phyloP scores from a whole-genome alignment of 1,140 invertebrate genomes.

The Acyrthosiphon pisum region DNA sequence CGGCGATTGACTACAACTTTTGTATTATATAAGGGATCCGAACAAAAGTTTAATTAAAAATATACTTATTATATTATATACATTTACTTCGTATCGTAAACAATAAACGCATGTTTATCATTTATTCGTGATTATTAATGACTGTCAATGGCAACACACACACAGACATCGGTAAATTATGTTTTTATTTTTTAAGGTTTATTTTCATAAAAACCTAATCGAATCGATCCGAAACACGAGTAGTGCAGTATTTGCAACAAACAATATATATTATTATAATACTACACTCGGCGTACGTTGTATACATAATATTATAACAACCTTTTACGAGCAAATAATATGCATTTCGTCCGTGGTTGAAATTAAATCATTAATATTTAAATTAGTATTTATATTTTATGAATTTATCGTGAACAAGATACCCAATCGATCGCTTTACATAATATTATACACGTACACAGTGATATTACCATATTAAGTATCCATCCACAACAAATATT shows the following conservation, averaged over 20 bases:
- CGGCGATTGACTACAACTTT: background rate
- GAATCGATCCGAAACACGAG: background rate
- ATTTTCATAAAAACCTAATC: background rate
- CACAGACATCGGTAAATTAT: background rate
- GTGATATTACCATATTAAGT: background rate
- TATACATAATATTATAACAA: background rate
- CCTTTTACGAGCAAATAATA: background rate
- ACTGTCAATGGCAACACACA: background rate
- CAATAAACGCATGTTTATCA: background rate
- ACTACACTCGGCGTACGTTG: background rate
- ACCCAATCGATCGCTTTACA: background rate
- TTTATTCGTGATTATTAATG: background rate
- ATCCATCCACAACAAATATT: background rate
- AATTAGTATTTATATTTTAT: background rate
- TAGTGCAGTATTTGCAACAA: background rate
- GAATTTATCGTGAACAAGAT: background rate
- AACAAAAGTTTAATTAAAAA: constrained; percentile 18
- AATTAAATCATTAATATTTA: background rate
- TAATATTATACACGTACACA: background rate
- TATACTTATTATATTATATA: background rate
- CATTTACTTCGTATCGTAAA: background rate
- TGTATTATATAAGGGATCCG: background rate
- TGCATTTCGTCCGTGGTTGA: background rate
- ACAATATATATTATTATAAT: background rate
- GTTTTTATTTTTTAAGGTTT: background rate